Percentiles rank a stretch among this genome's conserved stretches.
These are phyloP conservation scores for Helostoma temminkii DNA, from an alignment of 2,797 vertebrate species.

Conservation along the genomic window DNA sequence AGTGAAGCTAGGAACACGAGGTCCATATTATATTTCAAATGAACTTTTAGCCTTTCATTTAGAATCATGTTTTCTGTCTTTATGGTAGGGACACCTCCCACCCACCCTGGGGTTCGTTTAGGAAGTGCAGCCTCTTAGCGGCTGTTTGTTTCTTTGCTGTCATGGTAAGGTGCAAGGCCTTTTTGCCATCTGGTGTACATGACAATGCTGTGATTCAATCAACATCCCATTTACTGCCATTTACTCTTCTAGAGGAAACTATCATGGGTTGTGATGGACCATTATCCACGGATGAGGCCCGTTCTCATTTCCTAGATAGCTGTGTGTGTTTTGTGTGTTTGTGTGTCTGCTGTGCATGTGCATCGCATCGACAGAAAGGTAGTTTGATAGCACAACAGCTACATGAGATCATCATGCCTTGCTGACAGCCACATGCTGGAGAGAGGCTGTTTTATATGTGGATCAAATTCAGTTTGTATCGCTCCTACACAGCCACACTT, in stretches of 20 bases:
- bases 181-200: slow-evolving; percentile 78
- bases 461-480: slow-evolving; percentile 21
- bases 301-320: slow-evolving; percentile 79
- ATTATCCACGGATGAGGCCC: slow-evolving; percentile 76
- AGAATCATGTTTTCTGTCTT: slow-evolving; percentile 17
- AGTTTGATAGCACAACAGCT: slow-evolving; percentile 58
- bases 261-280: slow-evolving; percentile 76
- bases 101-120: slow-evolving; percentile 40
- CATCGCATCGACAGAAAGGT: slow-evolving; percentile 32
- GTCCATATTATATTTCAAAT: neutral
- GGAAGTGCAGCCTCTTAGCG: slow-evolving; percentile 27
- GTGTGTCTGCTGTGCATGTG: slow-evolving; percentile 9
- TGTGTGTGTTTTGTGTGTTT: slow-evolving; percentile 22
- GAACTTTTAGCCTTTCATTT: neutral
- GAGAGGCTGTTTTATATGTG: slow-evolving; percentile 20
- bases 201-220: slow-evolving; percentile 81
- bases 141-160: slow-evolving; percentile 63
- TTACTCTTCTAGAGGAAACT: slow-evolving; percentile 79
- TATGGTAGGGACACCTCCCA: neutral
- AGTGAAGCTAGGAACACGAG: neutral
- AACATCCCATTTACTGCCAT: slow-evolving; percentile 78
- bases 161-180: slow-evolving; percentile 62
- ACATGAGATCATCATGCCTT: slow-evolving; percentile 46
- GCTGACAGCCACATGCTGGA: slow-evolving; percentile 36
- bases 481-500: neutral